Evolutionary conservation across 2,888 invertebrate genomes (phyloP), one percentile per base, ranked within the genome.

Genomic region (Cylindroiulus punctatus): DNA sequence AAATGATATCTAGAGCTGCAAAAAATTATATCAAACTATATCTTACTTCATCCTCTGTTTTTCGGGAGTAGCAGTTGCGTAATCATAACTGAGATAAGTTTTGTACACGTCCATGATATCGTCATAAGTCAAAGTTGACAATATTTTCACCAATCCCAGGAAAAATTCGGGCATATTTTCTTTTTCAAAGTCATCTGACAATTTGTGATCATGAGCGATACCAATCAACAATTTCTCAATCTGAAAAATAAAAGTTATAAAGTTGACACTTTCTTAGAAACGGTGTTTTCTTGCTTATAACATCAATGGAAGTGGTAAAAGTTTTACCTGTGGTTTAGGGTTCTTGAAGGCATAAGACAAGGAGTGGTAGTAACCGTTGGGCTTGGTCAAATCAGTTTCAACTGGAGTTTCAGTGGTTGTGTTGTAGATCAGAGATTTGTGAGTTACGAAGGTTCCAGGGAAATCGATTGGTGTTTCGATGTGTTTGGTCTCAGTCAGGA

Each of bases 341-440:
- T 32, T 76, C 7, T 85, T 76, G 85, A 57, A 85, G 57, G 57
- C 19, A 65, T 65, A 42, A 42, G 47, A 52, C 19, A 65, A 81
- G 7, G 47, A 76, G 19, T 65, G 40, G n/a, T 85, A 81, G 76
- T 85, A 85, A 7, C 8, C 30, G 30, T 86, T 81, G 26, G 87
- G 81, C 40, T 84, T 81, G 12, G 22, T 84, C 19, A 87, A 81
- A 85, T 87, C 84, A 30, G 81, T 52, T 12, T 81, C 76, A 26
- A 30, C 52, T 26, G 86, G 82, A 10, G 85, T 65, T 36, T 83
- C 44, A 14, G 76, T 47, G 42, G 65, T 36, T 32, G 42, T 12
- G 22, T 81, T 87, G 84, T 87, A 87, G 32, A 86, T 40, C 52
- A 87, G 57, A 40, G 87, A 87, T 10, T 36, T 85, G 84, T 85